A percentile compares a stretch with the other conserved stretches of the same genome.
These are phyloP conservation scores for Caenorhabditis sp. DNA, from an alignment of 2,888 invertebrate species.

Conservation along the genomic window DNA sequence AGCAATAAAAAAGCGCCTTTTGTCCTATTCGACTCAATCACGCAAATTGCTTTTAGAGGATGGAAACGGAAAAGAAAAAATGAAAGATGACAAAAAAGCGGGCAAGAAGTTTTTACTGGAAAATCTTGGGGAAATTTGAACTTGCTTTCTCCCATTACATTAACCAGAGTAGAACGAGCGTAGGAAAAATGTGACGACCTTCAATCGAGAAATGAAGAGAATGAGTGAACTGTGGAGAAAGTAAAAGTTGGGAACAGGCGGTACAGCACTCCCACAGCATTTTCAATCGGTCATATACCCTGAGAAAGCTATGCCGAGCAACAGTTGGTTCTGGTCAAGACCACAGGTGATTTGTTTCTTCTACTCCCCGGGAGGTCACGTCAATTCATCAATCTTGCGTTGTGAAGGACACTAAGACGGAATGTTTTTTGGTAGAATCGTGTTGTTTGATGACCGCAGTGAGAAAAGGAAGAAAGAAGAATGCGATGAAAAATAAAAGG, in stretches of 20 bases:
- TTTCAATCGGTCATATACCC: conserved; percentile 8
- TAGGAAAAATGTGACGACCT: conserved; percentile 1
- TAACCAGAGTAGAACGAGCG: conserved; percentile 1
- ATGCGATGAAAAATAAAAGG: not conserved
- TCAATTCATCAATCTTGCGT: conserved; percentile 5
- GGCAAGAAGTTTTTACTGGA: conserved; percentile 6
- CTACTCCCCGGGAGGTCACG: not conserved
- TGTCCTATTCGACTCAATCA: conserved; percentile 45
- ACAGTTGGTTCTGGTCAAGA: conserved; percentile 35
- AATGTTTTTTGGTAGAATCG: not conserved
- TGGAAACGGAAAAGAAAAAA: not conserved
- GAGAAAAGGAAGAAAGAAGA: conserved; percentile 1
- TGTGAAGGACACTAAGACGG: not conserved
- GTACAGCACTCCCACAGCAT: not conserved
- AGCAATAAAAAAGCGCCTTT: conserved; percentile 15
- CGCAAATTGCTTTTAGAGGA: conserved; percentile 36
- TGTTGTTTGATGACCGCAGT: conserved; percentile 6
- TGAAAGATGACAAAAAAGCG: not conserved
- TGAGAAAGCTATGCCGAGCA: conserved; percentile 26
- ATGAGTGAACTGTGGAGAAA: not conserved
- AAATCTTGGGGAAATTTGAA: not conserved
- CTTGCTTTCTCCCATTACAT: conserved; percentile 10
- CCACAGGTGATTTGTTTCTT: not conserved
- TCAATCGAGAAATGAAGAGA: conserved; percentile 5
- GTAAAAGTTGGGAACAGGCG: conserved; percentile 18